phyloP scores from a whole-genome alignment of 2,888 invertebrate genomes.

The Calameuta filiformis region DNA sequence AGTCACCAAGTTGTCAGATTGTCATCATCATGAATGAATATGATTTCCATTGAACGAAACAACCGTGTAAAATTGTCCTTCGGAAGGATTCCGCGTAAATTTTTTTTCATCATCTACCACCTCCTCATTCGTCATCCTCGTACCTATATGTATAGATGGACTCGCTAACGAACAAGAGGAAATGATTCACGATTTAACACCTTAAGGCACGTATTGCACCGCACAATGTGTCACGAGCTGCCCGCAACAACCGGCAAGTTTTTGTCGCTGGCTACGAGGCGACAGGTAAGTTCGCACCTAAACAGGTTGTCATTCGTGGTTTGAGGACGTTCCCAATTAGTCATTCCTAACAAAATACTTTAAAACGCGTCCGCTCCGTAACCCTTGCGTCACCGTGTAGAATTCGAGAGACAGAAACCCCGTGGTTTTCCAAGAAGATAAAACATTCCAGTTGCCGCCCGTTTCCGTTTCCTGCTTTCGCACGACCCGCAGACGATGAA shows the following conservation, averaged over 20 bases:
- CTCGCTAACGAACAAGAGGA: background rate
- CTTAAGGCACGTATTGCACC: background rate
- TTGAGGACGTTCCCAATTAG: slow-evolving; percentile 27
- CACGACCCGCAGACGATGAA: slow-evolving; percentile 42
- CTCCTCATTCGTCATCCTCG: too few species aligned
- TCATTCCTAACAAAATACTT: slow-evolving; percentile 13
- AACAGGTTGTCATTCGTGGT: background rate
- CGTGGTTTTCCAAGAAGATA: slow-evolving; percentile 21
- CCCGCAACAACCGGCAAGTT: background rate
- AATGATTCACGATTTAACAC: slow-evolving; percentile 1
- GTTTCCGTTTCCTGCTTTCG: slow-evolving; percentile 50
- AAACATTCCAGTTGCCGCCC: slow-evolving; percentile 39
- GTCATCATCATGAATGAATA: too few species aligned
- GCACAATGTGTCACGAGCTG: slow-evolving; percentile 2
- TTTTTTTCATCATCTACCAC: too few species aligned
- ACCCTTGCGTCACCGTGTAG: slow-evolving; percentile 9
- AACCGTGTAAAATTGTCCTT: too few species aligned
- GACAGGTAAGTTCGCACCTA: slow-evolving; percentile 1
- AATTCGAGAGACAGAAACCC: slow-evolving; percentile 17
- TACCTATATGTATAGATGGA: too few species aligned
- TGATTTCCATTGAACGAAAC: too few species aligned
- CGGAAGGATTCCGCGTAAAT: too few species aligned
- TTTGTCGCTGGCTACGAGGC: background rate
- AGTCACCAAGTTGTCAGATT: too few species aligned
- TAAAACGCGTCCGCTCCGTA: background rate